Percentiles rank a stretch among this genome's conserved stretches.
Conservation (phyloP, 2,797 vertebrate species). For the Huso huso region DNA sequence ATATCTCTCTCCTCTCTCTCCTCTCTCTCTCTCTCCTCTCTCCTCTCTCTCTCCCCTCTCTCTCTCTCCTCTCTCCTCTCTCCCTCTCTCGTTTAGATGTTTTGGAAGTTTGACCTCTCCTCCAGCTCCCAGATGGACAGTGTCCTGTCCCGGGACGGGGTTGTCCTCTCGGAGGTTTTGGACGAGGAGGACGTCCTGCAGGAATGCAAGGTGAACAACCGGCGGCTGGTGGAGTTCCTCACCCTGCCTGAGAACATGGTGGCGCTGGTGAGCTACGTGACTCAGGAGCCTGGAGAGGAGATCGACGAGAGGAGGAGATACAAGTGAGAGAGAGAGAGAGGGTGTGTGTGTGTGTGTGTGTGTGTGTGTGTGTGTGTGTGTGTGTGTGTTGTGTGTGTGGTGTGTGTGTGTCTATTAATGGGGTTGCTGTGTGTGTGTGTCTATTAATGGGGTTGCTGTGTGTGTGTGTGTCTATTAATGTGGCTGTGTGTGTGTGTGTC, state of each 20-base stretch:
- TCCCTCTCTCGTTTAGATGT: too few species aligned
- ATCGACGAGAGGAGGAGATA: conserved; percentile 48
- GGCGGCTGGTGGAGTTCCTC: conserved; percentile 53
- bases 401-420: too few species aligned
- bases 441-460: background rate
- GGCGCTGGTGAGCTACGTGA: conserved; percentile 51
- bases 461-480: too few species aligned
- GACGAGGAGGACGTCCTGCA: conserved; percentile 59
- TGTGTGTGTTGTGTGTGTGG: background rate
- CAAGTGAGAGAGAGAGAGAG: too few species aligned
- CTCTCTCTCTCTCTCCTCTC: background rate
- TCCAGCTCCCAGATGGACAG: conserved; percentile 55
- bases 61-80: too few species aligned
- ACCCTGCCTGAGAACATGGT: conserved; percentile 47
- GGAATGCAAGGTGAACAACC: conserved; percentile 55
- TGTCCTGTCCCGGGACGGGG: conserved; percentile 49
- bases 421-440: too few species aligned
- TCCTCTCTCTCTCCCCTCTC: too few species aligned
- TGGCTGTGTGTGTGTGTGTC: too few species aligned
- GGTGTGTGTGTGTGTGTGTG: too few species aligned
- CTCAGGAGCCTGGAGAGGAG: conserved; percentile 46
- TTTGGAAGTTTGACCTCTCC: conserved; percentile 62
- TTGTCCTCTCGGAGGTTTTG: conserved; percentile 50
- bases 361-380: too few species aligned
- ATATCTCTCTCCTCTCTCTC: too few species aligned